phyloP scores from a whole-genome alignment of 2,888 invertebrate genomes.

The Pedicia rivosa region DNA sequence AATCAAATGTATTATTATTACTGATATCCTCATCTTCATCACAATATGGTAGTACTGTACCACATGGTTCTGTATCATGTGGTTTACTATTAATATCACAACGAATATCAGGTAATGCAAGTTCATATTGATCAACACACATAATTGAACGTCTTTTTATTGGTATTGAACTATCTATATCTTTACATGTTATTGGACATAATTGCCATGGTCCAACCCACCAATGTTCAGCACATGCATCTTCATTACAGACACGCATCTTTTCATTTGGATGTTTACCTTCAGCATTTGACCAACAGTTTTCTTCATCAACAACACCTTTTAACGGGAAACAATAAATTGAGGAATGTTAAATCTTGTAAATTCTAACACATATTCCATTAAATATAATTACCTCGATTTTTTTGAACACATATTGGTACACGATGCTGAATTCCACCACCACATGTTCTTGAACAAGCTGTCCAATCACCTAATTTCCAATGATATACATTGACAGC shows the following conservation, averaged over 20 bases:
- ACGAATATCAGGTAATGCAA: constrained; percentile 57
- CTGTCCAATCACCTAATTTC: constrained; percentile 66
- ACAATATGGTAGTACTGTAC: constrained; percentile 23
- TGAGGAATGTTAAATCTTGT: constrained; percentile 2
- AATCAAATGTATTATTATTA: constrained; percentile 8
- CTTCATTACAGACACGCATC: constrained; percentile 47
- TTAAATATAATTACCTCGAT: constrained; percentile 30
- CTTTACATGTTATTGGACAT: constrained; percentile 52
- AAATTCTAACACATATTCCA: background rate
- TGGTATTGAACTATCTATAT: constrained; percentile 32
- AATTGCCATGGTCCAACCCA: constrained; percentile 78
- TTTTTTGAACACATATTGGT: constrained; percentile 33
- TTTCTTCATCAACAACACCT: constrained; percentile 41
- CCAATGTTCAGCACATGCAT: constrained; percentile 61
- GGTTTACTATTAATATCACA: constrained; percentile 54
- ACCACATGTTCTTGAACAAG: constrained; percentile 63
- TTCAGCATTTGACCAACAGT: constrained; percentile 39
- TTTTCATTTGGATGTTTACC: constrained; percentile 40
- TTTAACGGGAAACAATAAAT: constrained; percentile 15
- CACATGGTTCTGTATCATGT: constrained; percentile 47
- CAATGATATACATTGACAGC: constrained; percentile 49
- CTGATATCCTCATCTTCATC: constrained; percentile 13
- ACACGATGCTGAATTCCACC: constrained; percentile 47
- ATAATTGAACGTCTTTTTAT: constrained; percentile 49
- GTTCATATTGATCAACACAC: constrained; percentile 59